phyloP scores from a whole-genome alignment of 2,888 invertebrate genomes.

The Cheilosia vulpina region DNA sequence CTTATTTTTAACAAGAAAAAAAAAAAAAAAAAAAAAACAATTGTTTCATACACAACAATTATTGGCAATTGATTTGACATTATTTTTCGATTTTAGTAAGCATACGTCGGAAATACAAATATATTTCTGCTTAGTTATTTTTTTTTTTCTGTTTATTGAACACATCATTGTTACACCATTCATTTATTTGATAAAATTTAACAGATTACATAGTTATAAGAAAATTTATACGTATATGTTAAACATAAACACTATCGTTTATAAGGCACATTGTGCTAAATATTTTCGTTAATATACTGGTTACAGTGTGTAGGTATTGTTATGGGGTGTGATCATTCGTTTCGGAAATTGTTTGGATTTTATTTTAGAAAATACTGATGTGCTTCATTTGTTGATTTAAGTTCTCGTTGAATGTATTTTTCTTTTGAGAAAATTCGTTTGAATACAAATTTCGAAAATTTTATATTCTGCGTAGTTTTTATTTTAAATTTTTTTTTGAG shows the following conservation, averaged over 20 bases:
- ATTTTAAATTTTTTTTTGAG: slow-evolving; percentile 44
- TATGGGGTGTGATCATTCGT: slow-evolving; percentile 25
- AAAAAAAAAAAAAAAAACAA: slow-evolving; percentile 34
- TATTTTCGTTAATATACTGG: slow-evolving; percentile 36
- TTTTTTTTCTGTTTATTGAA: slow-evolving; percentile 53
- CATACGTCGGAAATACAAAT: slow-evolving; percentile 30
- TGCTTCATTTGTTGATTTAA: slow-evolving; percentile 41
- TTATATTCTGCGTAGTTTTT: slow-evolving; percentile 28
- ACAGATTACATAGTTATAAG: slow-evolving; percentile 19
- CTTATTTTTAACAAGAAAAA: slow-evolving; percentile 42
- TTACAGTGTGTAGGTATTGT: slow-evolving; percentile 8
- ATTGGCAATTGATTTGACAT: slow-evolving; percentile 68
- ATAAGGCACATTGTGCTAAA: slow-evolving; percentile 46
- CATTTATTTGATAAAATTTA: slow-evolving; percentile 24
- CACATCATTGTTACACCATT: slow-evolving; percentile 63
- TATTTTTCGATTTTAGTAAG: slow-evolving; percentile 17
- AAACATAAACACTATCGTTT: slow-evolving; percentile 17
- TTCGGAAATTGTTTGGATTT: slow-evolving; percentile 60
- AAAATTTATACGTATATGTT: slow-evolving; percentile 4
- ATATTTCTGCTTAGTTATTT: slow-evolving; percentile 16
- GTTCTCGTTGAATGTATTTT: slow-evolving; percentile 25
- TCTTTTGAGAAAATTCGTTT: slow-evolving; percentile 32
- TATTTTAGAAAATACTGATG: slow-evolving; percentile 63
- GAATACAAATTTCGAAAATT: slow-evolving; percentile 45
- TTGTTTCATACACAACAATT: slow-evolving; percentile 50